A percentile compares a stretch with the other conserved stretches of the same genome.
Evolutionary conservation across 1,140 invertebrate species (phyloP).

Genomic region (Chironomus tepperi): DNA sequence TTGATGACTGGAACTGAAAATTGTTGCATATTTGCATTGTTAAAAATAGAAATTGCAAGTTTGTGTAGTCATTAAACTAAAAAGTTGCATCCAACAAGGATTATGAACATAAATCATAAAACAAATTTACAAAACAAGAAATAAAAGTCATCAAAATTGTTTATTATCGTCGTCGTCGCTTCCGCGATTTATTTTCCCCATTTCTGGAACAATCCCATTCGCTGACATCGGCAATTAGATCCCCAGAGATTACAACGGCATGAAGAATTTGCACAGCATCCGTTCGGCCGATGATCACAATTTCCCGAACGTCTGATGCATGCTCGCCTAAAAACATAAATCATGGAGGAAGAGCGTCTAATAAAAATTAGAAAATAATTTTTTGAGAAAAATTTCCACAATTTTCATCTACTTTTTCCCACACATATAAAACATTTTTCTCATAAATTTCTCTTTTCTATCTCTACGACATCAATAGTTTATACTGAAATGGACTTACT

Average conservation of each 20-base stretch:
- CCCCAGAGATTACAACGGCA: constrained; percentile 88
- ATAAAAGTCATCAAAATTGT: too few species aligned
- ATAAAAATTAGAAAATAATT: constrained; percentile 39
- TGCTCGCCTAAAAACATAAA: constrained; percentile 77
- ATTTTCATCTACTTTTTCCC: neutral
- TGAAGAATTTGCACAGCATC: constrained; percentile 77
- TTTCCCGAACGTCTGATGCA: constrained; percentile 70
- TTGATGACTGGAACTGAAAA: too few species aligned
- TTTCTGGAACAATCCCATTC: constrained; percentile 82
- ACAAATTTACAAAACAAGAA: too few species aligned
- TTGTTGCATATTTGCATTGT: too few species aligned
- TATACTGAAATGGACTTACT: neutral
- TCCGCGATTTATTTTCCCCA: constrained; percentile 55
- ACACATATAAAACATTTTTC: neutral
- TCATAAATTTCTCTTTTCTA: neutral
- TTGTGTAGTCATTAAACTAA: too few species aligned
- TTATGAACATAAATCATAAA: too few species aligned
- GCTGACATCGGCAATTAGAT: constrained; percentile 79
- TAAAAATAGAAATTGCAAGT: too few species aligned
- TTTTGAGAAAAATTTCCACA: neutral
- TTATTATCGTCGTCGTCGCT: too few species aligned
- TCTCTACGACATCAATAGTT: neutral
- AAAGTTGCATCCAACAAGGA: too few species aligned
- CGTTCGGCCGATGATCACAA: constrained; percentile 75
- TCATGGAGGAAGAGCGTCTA: constrained; percentile 77